Base-by-base conservation (phyloP, 2,888 invertebrate genomes). In the Megamerina dolium region DNA sequence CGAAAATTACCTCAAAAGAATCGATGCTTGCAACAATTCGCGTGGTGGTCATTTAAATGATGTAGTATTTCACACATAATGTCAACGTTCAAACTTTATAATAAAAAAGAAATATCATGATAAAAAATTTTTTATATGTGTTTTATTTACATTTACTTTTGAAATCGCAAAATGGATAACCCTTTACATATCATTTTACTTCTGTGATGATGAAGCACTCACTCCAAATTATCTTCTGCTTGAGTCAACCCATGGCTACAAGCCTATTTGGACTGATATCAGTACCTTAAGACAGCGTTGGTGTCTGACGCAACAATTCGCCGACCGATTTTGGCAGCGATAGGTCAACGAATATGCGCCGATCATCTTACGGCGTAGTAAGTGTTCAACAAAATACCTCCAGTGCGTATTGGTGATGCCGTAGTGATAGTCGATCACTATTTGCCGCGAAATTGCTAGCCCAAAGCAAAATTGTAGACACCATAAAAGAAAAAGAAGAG, bases 191-290 rank as follows among this genome's bases (percentile, higher is more conserved):
- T n/a, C n/a, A n/a, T n/a, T n/a, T n/a, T n/a, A n/a, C n/a, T n/a
- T n/a, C n/a, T n/a, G n/a, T n/a, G 43, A 51, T 26, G 48, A 51
- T 23, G 48, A 49, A 13, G 49, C 48, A 6, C 16, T 53, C 21
- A 51, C 51, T 2, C 49, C 43, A 6, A 51, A 51, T n/a, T 48
- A 49, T 23, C 10, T 51, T n/a, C 23, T 50, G 4, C 9, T 43
- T 1, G 46, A 40, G 1, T 41, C 33, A 1, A 35, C 34, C 10
- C 21, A 33, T 13, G 40, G 39, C 5, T 32, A 40, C 29, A 42
- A 46, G 23, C 39, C 42, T 2, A 34, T 30, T 23, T 8, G 1
- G n/a, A 23, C 35, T 16, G 37, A 39, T 8, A 32, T 36, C 13
- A 2, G 6, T 1, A 45, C 49, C 12, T 19, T 51, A 10, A 37